Evolutionary conservation across 2,888 invertebrate genomes (phyloP).

Genomic region (Pristionchus fissidentatus): DNA sequence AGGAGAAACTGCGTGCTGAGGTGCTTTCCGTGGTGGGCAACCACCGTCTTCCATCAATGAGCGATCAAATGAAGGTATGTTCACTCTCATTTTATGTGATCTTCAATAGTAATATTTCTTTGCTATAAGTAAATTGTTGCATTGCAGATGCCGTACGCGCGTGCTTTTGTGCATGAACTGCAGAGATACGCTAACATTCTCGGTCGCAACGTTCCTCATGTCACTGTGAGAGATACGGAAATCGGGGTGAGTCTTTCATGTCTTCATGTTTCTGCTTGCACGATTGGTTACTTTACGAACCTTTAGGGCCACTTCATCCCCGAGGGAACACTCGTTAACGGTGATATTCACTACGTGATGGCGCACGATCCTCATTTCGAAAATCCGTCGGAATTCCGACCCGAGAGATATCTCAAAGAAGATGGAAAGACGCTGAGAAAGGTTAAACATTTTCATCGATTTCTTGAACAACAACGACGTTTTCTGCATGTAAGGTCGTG

Average conservation of each 20-base stretch:
- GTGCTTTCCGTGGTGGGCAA: neutral
- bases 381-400: neutral
- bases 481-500: no score
- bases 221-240: constrained; percentile 8
- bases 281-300: no score
- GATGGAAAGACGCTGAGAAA: neutral
- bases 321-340: neutral
- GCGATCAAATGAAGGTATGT: neutral
- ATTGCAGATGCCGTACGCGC: neutral
- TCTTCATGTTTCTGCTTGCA: neutral
- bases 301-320: constrained; percentile 18
- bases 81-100: neutral
- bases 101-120: no score
- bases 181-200: constrained; percentile 10
- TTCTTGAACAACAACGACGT: no score
- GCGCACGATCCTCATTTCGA: neutral
- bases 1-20: neutral
- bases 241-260: neutral
- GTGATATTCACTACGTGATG: neutral
- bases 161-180: neutral
- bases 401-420: neutral
- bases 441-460: neutral
- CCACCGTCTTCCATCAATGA: neutral
- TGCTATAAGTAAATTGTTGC: no score
- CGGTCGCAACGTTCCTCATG: neutral